Conservation (phyloP, 2,888 invertebrate genomes). For the Rhaphigaster nebulosa region DNA sequence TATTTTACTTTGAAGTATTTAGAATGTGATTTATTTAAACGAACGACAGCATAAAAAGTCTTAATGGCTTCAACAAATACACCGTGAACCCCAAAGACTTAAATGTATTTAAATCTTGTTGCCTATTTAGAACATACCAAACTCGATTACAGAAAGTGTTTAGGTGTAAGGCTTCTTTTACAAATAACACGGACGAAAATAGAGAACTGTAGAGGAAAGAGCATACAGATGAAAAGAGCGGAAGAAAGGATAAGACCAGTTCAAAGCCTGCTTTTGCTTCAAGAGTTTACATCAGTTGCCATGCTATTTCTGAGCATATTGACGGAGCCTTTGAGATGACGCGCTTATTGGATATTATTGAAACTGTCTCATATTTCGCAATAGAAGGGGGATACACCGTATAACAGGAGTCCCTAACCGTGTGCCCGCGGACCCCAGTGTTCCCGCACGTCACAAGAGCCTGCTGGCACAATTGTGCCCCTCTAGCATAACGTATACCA, state of each 20-base stretch:
- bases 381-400: too few relatives aligned
- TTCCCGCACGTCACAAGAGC: too few relatives aligned
- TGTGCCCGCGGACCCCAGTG: too few relatives aligned
- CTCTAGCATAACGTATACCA: too few relatives aligned
- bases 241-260: neutral
- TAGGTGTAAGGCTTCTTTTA: neutral
- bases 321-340: neutral
- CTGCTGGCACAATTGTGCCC: too few relatives aligned
- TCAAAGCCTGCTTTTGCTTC: neutral
- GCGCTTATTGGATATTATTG: too few relatives aligned
- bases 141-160: neutral
- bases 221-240: neutral
- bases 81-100: neutral
- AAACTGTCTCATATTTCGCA: too few relatives aligned
- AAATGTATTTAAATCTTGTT: neutral
- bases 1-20: too few relatives aligned
- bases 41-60: too few relatives aligned
- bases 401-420: too few relatives aligned
- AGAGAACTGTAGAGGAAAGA: neutral
- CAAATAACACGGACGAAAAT: neutral
- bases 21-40: too few relatives aligned
- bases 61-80: neutral
- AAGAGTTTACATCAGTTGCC: neutral
- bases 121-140: neutral
- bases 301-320: neutral